Base-by-base conservation (phyloP, 2,113 vertebrate species). In the Poicephalus meyeri region DNA sequence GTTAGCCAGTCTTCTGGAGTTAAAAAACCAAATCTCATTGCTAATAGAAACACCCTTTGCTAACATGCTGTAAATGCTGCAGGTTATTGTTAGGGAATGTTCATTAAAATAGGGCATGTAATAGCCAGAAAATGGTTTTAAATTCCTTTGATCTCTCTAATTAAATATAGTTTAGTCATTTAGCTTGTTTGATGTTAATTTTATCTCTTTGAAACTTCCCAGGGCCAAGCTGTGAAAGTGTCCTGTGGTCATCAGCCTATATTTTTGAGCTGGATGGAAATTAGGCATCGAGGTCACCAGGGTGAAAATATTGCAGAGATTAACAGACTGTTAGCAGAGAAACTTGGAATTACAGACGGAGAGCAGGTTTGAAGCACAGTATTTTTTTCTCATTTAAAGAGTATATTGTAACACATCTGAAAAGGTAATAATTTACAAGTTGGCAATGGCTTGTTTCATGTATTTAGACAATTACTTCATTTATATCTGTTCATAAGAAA, bases 221-320 rank as follows among this genome's bases (percentile, higher is more conserved):
- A 99, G 99, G 98, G 98, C 80, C 99, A 99, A 98, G 98, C 99
- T 86, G 95, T 99, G 95, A 99, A 99, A 97, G 89, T 99, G 31
- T 98, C 98, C 37, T 98, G 98, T 98, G 97, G 95, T 81, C 91
- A 95, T 78, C 98, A 97, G 72, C 94, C 98, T 7, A 11, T 98
- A 14, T 99, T 98, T 93, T 97, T 99, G 92, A 99, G 99, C 96
- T 99, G 99, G 99, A 98, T 99, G 76, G 98, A 97, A 94, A 98
- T 93, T 42, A 97, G 98, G 80, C 96, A 95, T 86, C 97, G 97
- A 71, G 91, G 90, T 80, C 97, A 96, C 60, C 96, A 74, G 52
- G 95, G 97, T 65, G 97, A 97, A 95, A 97, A 98, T 74, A 95
- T 96, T 80, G 99, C 98, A 77, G 99, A 99, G 97, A 91, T 99